Evolutionary conservation across 1,140 invertebrate species (phyloP).

Genomic region (Brachionus sp.): DNA sequence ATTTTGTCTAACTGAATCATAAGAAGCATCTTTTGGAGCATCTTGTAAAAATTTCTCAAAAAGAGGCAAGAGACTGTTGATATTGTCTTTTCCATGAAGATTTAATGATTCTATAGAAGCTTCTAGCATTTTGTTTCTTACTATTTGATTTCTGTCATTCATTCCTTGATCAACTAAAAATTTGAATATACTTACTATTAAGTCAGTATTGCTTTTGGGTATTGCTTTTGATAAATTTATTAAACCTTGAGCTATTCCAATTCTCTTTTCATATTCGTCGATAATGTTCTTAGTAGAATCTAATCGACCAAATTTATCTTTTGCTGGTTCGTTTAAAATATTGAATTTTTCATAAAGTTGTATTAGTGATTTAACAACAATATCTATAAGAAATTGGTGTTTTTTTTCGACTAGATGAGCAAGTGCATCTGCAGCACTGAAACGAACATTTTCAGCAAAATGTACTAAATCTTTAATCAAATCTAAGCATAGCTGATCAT

Average conservation of each 20-base stretch:
- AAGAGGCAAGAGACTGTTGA: slow-evolving; percentile 74
- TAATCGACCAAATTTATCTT: slow-evolving; percentile 86
- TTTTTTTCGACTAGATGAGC: slow-evolving; percentile 56
- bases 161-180: slow-evolving; percentile 81
- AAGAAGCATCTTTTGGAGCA: slow-evolving; percentile 63
- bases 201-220: slow-evolving; percentile 66
- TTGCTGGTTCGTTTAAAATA: slow-evolving; percentile 75
- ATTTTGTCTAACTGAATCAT: slow-evolving; percentile 49
- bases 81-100: slow-evolving; percentile 68
- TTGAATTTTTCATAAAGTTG: slow-evolving; percentile 69
- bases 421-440: slow-evolving; percentile 72
- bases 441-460: slow-evolving; percentile 72
- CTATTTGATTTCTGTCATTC: slow-evolving; percentile 74
- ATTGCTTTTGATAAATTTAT: slow-evolving; percentile 65
- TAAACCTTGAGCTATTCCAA: slow-evolving; percentile 79
- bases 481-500: not conserved
- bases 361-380: slow-evolving; percentile 67
- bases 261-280: slow-evolving; percentile 80
- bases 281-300: slow-evolving; percentile 69
- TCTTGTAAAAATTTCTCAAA: slow-evolving; percentile 86
- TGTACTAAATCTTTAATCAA: slow-evolving; percentile 70
- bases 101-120: slow-evolving; percentile 86
- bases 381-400: slow-evolving; percentile 62
- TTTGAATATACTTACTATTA: slow-evolving; percentile 68
- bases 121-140: slow-evolving; percentile 82